Percentiles rank a stretch among this genome's conserved stretches.
phyloP scores from a whole-genome alignment of 2,113 vertebrate genomes.

The Pandion haliaetus region DNA sequence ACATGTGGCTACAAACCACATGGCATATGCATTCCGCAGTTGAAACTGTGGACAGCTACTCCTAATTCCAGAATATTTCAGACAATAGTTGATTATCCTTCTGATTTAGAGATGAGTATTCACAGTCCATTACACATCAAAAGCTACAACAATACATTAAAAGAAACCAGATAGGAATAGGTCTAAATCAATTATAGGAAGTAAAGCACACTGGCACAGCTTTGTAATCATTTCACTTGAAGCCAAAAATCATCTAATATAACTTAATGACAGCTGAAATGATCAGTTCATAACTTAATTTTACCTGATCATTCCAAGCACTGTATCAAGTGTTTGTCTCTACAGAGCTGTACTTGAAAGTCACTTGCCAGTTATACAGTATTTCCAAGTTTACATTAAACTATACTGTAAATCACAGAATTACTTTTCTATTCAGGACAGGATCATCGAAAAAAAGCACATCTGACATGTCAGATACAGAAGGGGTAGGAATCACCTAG shows the following conservation, averaged over 20 bases:
- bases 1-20: not conserved
- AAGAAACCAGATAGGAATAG: not conserved
- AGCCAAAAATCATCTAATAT: too few relatives aligned
- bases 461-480: not conserved
- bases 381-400: not conserved
- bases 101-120: not conserved
- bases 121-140: not conserved
- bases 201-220: not conserved
- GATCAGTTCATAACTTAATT: not conserved
- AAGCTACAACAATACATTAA: not conserved
- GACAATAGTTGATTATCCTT: not conserved
- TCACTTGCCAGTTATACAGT: not conserved
- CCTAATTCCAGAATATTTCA: not conserved
- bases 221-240: not conserved
- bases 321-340: not conserved
- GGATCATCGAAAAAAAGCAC: not conserved
- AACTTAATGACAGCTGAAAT: too few relatives aligned
- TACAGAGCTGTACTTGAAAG: not conserved
- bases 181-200: not conserved
- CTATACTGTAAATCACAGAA: not conserved
- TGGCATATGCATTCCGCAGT: not conserved
- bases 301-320: not conserved
- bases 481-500: not conserved
- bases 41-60: not conserved
- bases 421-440: not conserved